Evolutionary conservation across 2,888 invertebrate genomes (phyloP), one percentile per base, ranked within the genome.

Genomic region (Amphiduros pacificus): DNA sequence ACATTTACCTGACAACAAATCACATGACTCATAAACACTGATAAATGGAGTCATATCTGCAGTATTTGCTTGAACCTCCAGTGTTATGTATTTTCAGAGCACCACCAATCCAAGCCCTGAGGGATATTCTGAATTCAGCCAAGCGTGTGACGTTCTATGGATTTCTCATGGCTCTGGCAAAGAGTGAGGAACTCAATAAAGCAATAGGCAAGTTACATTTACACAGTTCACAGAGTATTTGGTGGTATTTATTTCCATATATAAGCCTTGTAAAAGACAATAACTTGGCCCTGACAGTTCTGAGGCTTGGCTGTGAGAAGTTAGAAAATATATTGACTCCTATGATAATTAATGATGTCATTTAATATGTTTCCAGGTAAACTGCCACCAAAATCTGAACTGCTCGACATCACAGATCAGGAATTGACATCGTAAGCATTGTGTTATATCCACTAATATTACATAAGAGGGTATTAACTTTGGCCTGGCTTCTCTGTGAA

Each of bases 81-180:
- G n/a, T 17, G 6, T 9, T 6, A 20, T 32, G 61, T 48, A 26
- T 53, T 71, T 69, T 22, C 71, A 81, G 81, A 41, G 74, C 75
- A 20, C 80, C 79, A 6, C 74, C 78, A 14, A 64, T 73, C 41
- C 60, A 68, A 17, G 69, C 71, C 14, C 65, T 81, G 62, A 74
- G 76, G 55, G 77, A 80, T 48, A 76, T 80, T 40, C 66, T 80
- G n/a, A 74, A 74, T 32, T 68, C 71, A 54, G 70, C 73, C 17
- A 73, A 74, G 1, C 56, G 75, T 17, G 74, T 79, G 26, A 77
- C 79, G 2, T 80, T 79, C 65, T 79, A 79, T 68, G 80, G 76
- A 20, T 81, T 80, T 62, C 74, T 81, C 3, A 77, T 79, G 73
- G 72, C 77, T 6, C 69, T 80, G 24, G 74, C 80, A 4, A 81